phyloP scores from a whole-genome alignment of 92 coral and sea anemone genomes.

The Paragorgia papillata region DNA sequence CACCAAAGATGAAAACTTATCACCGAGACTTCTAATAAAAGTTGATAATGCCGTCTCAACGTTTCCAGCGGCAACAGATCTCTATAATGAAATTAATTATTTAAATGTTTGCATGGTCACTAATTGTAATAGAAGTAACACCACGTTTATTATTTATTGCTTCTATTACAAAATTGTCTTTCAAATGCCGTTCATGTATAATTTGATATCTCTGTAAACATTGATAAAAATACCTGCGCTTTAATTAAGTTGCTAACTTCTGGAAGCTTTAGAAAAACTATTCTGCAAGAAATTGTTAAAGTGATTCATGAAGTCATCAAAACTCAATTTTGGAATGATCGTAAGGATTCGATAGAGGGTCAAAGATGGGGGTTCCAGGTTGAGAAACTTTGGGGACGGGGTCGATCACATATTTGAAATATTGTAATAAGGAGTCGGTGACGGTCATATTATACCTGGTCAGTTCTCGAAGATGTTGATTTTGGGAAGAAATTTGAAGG shows the following conservation, averaged over 20 bases:
- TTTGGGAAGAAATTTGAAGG: constrained; percentile 70
- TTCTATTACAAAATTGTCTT: too few species aligned
- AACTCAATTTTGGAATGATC: background rate
- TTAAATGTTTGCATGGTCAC: too few species aligned
- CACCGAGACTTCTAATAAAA: constrained; percentile 71
- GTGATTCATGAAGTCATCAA: background rate
- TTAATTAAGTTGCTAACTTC: constrained; percentile 56
- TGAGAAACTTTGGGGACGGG: too few species aligned
- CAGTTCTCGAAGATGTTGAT: constrained; percentile 61
- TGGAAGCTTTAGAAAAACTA: constrained; percentile 63
- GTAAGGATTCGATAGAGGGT: background rate
- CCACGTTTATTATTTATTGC: too few species aligned
- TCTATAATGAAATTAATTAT: background rate
- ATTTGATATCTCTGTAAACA: background rate
- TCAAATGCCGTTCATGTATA: background rate
- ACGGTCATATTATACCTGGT: constrained; percentile 73
- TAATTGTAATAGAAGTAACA: too few species aligned
- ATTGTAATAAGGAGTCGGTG: too few species aligned
- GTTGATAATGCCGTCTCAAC: constrained; percentile 85
- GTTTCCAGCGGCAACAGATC: constrained; percentile 69
- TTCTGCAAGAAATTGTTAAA: constrained; percentile 35
- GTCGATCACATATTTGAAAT: too few species aligned
- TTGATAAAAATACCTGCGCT: constrained; percentile 56
- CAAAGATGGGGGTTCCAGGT: too few species aligned
- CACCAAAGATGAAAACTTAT: constrained; percentile 68